Conservation (phyloP, 2,797 vertebrate species). For the Champsocephalus gunnari region DNA sequence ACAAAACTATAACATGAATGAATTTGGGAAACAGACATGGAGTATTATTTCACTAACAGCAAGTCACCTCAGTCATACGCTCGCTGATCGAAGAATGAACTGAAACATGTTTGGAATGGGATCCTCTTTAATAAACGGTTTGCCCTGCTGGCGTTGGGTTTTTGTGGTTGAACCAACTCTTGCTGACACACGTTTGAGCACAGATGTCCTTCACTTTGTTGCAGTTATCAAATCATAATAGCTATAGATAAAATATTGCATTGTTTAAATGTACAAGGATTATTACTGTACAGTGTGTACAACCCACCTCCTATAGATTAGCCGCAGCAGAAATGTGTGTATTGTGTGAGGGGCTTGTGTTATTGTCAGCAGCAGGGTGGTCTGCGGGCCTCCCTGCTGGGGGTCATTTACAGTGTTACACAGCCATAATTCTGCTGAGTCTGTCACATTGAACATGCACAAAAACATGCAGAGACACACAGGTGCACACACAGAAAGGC, state of each 20-base stretch:
- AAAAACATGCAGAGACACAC: constrained; percentile 24
- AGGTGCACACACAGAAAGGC: not conserved
- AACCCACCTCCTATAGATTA: constrained; percentile 23
- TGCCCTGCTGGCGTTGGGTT: not conserved
- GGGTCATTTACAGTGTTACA: constrained; percentile 39
- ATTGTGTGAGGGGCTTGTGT: constrained; percentile 42
- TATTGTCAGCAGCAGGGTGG: constrained; percentile 59
- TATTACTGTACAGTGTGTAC: constrained; percentile 1
- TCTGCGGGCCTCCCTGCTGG: constrained; percentile 49
- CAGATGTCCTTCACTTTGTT: not conserved
- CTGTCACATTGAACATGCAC: constrained; percentile 35
- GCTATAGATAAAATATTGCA: not conserved
- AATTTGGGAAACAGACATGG: constrained; percentile 48
- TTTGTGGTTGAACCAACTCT: constrained; percentile 23
- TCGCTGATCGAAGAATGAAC: constrained; percentile 4
- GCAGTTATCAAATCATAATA: not conserved
- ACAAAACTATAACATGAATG: not conserved
- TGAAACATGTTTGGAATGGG: constrained; percentile 19
- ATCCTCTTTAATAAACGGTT: not conserved
- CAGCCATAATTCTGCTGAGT: constrained; percentile 67
- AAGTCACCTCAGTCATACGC: not conserved
- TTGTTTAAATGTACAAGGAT: constrained; percentile 6
- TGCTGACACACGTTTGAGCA: not conserved
- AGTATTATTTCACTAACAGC: constrained; percentile 37
- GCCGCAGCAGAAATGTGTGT: constrained; percentile 31